phyloP scores from a whole-genome alignment of 2,888 invertebrate genomes.

The Epinotia bilunana region DNA sequence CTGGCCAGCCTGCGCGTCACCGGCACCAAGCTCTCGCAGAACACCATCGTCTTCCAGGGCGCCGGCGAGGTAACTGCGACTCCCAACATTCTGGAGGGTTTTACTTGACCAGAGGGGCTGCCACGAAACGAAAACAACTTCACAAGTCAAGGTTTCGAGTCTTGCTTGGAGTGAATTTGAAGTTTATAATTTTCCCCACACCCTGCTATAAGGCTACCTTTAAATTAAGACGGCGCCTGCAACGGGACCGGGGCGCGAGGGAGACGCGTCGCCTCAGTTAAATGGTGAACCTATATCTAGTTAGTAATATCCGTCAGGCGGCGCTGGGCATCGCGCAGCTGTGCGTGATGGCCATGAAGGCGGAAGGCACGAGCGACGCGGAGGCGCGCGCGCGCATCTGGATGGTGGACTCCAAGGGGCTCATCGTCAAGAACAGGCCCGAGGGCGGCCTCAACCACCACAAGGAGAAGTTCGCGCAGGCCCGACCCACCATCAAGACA shows the following conservation, averaged over 20 bases:
- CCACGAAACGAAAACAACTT: no score
- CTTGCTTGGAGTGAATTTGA: no score
- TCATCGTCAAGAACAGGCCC: constrained; percentile 94
- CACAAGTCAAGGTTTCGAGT: no score
- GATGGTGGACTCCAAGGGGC: constrained; percentile 98
- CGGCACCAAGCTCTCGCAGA: constrained; percentile 91
- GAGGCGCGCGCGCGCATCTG: constrained; percentile 94
- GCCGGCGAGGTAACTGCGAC: constrained; percentile 93
- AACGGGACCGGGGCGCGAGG: no score
- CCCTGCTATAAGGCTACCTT: no score
- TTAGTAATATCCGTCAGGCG: constrained; percentile 83
- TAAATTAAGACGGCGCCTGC: no score
- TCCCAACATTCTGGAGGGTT: background rate
- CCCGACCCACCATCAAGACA: constrained; percentile 89
- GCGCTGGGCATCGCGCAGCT: constrained; percentile 97
- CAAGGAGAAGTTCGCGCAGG: constrained; percentile 92
- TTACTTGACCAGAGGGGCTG: no score
- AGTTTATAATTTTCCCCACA: no score
- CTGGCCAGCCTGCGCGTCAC: constrained; percentile 94
- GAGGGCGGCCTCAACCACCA: constrained; percentile 92
- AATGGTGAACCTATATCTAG: no score
- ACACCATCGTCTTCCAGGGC: constrained; percentile 96
- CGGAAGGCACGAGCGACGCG: constrained; percentile 90
- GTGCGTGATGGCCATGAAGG: constrained; percentile 95
- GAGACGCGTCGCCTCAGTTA: no score